Conservation (phyloP, 2,113 vertebrate genomes). For the Talpa occidentalis region DNA sequence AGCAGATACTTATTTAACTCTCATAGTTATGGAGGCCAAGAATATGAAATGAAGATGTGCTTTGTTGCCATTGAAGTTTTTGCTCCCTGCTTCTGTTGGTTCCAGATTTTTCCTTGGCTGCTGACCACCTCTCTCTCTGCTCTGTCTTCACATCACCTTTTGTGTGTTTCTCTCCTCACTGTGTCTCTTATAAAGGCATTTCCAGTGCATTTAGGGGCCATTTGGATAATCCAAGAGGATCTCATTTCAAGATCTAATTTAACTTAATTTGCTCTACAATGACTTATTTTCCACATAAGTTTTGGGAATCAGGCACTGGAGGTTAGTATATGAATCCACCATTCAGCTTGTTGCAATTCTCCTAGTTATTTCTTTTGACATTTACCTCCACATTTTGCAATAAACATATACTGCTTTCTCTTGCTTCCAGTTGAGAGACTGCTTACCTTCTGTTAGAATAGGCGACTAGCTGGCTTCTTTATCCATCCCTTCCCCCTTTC, state of each 20-base stretch:
- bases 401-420: background rate
- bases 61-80: background rate
- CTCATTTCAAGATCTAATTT: background rate
- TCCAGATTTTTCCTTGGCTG: background rate
- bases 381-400: background rate
- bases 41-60: background rate
- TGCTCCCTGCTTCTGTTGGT: background rate
- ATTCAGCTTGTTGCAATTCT: background rate
- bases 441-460: background rate
- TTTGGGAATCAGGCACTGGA: background rate
- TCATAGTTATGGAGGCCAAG: background rate
- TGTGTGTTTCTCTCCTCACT: background rate
- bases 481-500: rapidly evolving
- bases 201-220: background rate
- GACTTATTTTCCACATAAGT: background rate
- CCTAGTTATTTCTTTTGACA: background rate
- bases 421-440: background rate
- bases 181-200: background rate
- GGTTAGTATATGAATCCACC: background rate
- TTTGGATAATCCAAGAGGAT: background rate
- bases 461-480: background rate
- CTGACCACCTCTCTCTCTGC: background rate
- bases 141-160: background rate
- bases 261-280: background rate
- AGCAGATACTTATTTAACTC: background rate